phyloP scores from a whole-genome alignment of 2,113 vertebrate species.

The Herpetotheres cachinnans region DNA sequence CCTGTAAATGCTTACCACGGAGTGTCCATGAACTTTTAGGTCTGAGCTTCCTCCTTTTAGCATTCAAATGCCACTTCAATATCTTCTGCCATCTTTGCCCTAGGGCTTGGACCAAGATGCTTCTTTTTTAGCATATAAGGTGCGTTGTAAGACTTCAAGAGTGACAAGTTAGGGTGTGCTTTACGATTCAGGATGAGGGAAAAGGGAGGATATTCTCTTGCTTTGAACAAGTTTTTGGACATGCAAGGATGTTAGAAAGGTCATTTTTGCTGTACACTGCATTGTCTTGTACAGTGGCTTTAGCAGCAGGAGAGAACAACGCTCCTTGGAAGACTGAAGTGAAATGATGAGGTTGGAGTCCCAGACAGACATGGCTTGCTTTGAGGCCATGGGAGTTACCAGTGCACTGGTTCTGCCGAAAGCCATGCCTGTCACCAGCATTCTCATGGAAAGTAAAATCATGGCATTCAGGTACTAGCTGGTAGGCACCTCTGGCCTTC shows the following conservation, averaged over 20 bases:
- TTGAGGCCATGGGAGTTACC: background rate
- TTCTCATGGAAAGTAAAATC: background rate
- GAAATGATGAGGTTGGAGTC: conserved; percentile 19
- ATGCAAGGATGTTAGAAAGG: background rate
- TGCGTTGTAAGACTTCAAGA: background rate
- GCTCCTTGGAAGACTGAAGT: background rate
- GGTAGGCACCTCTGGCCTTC: background rate
- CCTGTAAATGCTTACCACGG: background rate
- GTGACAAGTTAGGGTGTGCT: background rate
- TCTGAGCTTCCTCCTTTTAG: background rate
- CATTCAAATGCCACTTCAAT: background rate
- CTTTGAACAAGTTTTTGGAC: no score
- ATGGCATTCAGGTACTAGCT: conserved; percentile 47
- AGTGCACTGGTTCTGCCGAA: background rate
- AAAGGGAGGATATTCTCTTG: background rate
- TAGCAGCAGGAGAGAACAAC: background rate
- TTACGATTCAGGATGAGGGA: background rate
- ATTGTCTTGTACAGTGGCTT: conserved; percentile 38
- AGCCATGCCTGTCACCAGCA: conserved; percentile 32
- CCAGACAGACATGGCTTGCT: background rate
- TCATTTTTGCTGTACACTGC: conserved; percentile 9
- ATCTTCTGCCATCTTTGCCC: background rate
- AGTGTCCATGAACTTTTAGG: background rate
- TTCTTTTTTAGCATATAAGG: background rate
- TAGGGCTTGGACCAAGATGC: background rate